Conservation (phyloP, 1,140 invertebrate species). For the Leptinotarsa lineolata region DNA sequence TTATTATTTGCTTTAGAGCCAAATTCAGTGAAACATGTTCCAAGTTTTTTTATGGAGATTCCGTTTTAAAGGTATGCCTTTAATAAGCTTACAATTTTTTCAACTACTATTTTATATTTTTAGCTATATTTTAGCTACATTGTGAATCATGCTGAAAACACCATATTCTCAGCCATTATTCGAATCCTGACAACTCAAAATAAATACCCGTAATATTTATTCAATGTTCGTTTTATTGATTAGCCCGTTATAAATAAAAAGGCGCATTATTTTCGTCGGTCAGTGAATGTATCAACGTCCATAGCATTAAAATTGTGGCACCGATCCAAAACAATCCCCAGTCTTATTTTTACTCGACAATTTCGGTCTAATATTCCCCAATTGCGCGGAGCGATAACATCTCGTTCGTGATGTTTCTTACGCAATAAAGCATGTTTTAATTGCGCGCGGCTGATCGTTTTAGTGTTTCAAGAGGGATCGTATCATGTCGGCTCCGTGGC, state of each 20-base stretch:
- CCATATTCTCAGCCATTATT: too few relatives aligned
- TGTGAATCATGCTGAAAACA: too few relatives aligned
- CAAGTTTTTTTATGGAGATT: too few relatives aligned
- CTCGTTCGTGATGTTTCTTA: constrained; percentile 1
- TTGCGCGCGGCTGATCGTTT: constrained; percentile 1
- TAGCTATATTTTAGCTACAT: too few relatives aligned
- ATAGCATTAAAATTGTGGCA: background rate
- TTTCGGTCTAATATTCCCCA: background rate
- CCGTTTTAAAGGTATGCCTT: too few relatives aligned
- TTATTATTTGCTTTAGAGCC: too few relatives aligned
- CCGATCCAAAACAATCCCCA: background rate
- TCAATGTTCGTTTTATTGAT: background rate
- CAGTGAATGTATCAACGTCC: background rate
- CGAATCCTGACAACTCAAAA: too few relatives aligned
- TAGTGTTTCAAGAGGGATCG: background rate
- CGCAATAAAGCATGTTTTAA: background rate
- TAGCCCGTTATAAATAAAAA: background rate
- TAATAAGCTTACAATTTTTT: too few relatives aligned
- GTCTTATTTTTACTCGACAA: background rate
- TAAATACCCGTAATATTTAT: too few relatives aligned
- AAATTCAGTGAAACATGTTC: too few relatives aligned
- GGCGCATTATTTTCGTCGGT: background rate
- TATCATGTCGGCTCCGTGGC: constrained; percentile 65
- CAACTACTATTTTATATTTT: too few relatives aligned
- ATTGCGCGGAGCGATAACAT: background rate